phyloP scores from a whole-genome alignment of 1,140 invertebrate species.

The Argopecten irradians region DNA sequence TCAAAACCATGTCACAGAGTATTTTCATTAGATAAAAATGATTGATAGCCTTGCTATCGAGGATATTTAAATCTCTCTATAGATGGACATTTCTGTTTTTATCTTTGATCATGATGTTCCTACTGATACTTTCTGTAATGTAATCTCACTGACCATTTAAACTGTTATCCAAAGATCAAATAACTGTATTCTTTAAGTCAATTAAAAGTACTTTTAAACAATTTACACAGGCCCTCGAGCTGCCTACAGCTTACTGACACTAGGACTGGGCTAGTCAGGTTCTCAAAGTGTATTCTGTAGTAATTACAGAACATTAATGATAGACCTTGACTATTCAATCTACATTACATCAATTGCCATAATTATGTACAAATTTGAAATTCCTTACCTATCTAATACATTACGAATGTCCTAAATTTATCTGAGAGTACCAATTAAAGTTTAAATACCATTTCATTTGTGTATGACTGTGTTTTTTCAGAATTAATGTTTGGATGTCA shows the following conservation, averaged over 20 bases:
- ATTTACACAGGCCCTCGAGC: background rate
- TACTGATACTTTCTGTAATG: background rate
- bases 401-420: background rate
- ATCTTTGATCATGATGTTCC: background rate
- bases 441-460: background rate
- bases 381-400: background rate
- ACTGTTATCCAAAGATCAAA: background rate
- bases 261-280: background rate
- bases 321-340: background rate
- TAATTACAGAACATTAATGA: background rate
- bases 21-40: background rate
- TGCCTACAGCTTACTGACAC: background rate
- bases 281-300: background rate
- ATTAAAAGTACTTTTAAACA: background rate
- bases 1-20: too few species aligned
- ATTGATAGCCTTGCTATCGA: background rate
- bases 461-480: background rate
- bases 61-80: background rate
- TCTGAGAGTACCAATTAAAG: background rate
- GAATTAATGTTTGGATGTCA: background rate
- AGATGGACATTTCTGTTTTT: background rate
- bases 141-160: background rate
- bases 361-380: background rate
- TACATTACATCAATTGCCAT: background rate
- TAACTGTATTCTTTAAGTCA: background rate